phyloP scores from a whole-genome alignment of 1,140 invertebrate genomes.

The Latrodectus geometricus region DNA sequence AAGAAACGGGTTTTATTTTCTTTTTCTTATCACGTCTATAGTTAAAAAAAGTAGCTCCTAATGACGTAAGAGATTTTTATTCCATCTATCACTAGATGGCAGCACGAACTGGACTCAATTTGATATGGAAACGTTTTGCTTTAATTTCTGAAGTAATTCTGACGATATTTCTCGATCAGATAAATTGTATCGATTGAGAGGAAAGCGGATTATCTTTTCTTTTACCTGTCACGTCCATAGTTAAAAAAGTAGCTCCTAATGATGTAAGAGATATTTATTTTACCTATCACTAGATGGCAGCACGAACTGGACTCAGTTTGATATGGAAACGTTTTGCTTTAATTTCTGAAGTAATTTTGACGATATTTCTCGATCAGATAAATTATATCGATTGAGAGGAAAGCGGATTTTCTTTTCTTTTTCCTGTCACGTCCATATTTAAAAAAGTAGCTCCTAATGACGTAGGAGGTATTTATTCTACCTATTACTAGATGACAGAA shows the following conservation, averaged over 20 bases:
- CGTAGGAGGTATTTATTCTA: not conserved
- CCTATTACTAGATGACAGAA: not conserved
- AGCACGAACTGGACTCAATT: no score
- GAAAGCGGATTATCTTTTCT: not conserved
- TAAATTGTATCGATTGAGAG: not conserved
- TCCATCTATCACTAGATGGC: not conserved
- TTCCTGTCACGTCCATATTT: not conserved
- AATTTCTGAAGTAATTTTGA: not conserved
- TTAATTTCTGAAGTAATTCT: no score
- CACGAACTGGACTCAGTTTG: not conserved
- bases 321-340: not conserved
- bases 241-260: not conserved
- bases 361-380: not conserved
- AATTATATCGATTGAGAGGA: not conserved
- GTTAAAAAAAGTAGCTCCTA: not conserved
- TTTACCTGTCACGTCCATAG: not conserved
- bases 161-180: no score
- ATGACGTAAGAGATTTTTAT: not conserved
- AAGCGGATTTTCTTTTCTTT: not conserved
- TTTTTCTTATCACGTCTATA: not conserved
- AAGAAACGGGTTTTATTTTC: not conserved
- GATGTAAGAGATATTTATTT: not conserved
- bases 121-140: no score
- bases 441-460: not conserved
- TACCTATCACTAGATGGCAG: not conserved